Evolutionary conservation across 2,888 invertebrate species (phyloP), one percentile per base, ranked within the genome.

Genomic region (Sesia apiformis): DNA sequence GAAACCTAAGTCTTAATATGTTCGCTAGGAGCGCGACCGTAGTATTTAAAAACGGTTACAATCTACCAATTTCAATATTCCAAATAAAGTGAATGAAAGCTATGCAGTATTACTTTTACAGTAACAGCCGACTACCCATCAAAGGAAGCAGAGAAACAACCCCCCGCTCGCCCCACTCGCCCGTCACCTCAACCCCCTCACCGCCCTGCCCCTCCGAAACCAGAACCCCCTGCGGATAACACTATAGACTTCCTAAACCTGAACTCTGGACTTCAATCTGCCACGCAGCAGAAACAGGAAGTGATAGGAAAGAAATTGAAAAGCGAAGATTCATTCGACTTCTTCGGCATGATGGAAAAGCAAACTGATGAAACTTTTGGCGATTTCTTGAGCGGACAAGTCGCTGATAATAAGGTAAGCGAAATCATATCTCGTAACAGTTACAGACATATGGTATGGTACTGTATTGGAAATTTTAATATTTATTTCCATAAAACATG

Each of bases 321-420:
- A 60, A 79, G 65, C 56, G 80, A 80, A 40, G 92, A 90, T 69
- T 90, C 92, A 1, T 91, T 92, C 50, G 94, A 94, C 58, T 88
- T 90, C 76, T 90, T 90, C 59, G 88, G 89, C n/a, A 78, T 87
- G 81, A 80, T 82, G 87, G 88, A 76, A 92, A 95, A 91, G 81
- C 78, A 67, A 50, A 66, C 72, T 3, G 88, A 87, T 54, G 88
- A 88, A 54, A 66, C 76, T 5, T 90, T 90, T 55, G 90, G 89
- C 1, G 89, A 89, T 63, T 90, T 91, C 62, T 68, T 88, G 3
- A 50, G 50, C 4, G 50, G 50, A 50, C 52, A 40, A 23, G 41
- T 46, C 38, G 39, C 53, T 52, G 53, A 54, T 23, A 43, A 50
- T n/a, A 38, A 3, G 7, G 42, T 42, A 42, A 23, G 23, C 23